Percentiles rank a stretch among this genome's conserved stretches.
Conservation (phyloP, 2,888 invertebrate genomes). For the Agrochola lychnidis region DNA sequence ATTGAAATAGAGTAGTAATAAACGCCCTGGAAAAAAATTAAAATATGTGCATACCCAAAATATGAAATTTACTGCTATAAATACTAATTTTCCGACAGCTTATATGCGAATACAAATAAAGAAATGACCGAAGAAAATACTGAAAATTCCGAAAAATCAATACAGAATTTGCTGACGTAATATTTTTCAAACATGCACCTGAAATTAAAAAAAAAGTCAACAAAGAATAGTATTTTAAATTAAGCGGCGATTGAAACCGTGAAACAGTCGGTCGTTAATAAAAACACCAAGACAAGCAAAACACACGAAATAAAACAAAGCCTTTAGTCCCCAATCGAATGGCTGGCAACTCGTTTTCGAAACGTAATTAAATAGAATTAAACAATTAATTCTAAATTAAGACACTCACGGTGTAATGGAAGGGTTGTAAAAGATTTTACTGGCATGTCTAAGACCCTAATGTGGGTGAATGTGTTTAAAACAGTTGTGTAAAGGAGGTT, state of each 20-base stretch:
- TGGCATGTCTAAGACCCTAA: conserved; percentile 22
- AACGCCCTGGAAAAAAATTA: too few relatives aligned
- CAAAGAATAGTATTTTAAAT: not conserved
- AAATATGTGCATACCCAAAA: too few relatives aligned
- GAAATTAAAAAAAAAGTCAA: too few relatives aligned
- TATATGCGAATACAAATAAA: too few relatives aligned
- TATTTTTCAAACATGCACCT: too few relatives aligned
- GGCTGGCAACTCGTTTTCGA: conserved; percentile 46
- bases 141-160: too few relatives aligned
- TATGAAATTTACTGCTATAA: too few relatives aligned
- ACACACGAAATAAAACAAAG: conserved; percentile 32
- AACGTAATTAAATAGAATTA: conserved; percentile 56
- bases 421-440: conserved; percentile 51
- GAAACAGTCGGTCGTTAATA: not conserved
- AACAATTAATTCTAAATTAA: conserved; percentile 59
- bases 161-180: too few relatives aligned
- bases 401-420: conserved; percentile 45
- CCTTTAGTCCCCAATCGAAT: conserved; percentile 49
- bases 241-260: not conserved
- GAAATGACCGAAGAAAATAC: too few relatives aligned
- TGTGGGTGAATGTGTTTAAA: conserved; percentile 53
- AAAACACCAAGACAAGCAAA: conserved; percentile 7
- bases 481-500: not conserved
- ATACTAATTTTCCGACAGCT: too few relatives aligned
- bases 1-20: too few relatives aligned